phyloP scores from a whole-genome alignment of 1,140 invertebrate species.

The Pissodes strobi region DNA sequence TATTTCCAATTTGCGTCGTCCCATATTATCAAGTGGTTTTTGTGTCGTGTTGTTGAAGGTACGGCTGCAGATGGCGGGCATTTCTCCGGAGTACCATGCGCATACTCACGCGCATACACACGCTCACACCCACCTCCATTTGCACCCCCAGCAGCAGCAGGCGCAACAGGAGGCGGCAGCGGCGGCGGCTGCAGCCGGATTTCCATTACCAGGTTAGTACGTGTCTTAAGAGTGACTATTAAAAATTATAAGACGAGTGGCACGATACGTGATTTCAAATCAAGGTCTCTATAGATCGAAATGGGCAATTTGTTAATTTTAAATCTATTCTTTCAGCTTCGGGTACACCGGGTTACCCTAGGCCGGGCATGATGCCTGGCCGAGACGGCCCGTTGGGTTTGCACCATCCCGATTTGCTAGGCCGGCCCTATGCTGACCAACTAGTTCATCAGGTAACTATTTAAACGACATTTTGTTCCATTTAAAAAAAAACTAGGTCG shows the following conservation, averaged over 20 bases:
- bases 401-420: slow-evolving; percentile 77
- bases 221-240: too few species aligned
- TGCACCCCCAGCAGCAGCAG: slow-evolving; percentile 82
- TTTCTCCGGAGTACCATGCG: slow-evolving; percentile 78
- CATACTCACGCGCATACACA: slow-evolving; percentile 86
- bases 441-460: slow-evolving; percentile 72
- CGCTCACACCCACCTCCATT: slow-evolving; percentile 88
- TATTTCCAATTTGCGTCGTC: not conserved
- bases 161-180: slow-evolving; percentile 69
- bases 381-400: slow-evolving; percentile 64
- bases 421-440: slow-evolving; percentile 81
- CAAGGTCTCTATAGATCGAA: too few species aligned
- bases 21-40: slow-evolving; percentile 38
- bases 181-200: slow-evolving; percentile 64
- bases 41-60: slow-evolving; percentile 56
- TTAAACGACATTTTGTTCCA: too few species aligned
- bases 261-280: too few species aligned
- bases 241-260: too few species aligned
- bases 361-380: slow-evolving; percentile 63
- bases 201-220: slow-evolving; percentile 63
- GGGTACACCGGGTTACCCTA: slow-evolving; percentile 65
- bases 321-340: slow-evolving; percentile 53
- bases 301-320: not conserved
- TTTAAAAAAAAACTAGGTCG: too few species aligned
- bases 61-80: slow-evolving; percentile 84